Base-by-base conservation (phyloP, 37 sponge, comb jelly and placozoan species). In the Chondrosia reniformis region DNA sequence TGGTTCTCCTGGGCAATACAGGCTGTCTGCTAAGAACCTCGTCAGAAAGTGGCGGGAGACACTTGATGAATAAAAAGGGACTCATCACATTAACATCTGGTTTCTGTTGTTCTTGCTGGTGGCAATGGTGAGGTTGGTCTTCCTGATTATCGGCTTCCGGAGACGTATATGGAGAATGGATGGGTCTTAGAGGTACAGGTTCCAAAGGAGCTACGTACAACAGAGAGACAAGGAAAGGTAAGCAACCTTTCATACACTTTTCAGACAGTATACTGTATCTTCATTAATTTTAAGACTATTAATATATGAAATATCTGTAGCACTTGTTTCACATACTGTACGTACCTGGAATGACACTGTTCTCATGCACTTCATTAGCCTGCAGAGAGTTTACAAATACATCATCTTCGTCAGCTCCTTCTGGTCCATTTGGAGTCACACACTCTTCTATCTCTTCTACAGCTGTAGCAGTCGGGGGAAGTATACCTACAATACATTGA, bases 1-100 rank as follows among this genome's bases (percentile, higher is more conserved):
- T 80, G 27, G 97, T 93, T 54, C 80, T 81, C 33, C 90, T 75
- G 0, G 97, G 97, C 12, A 96, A 78, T 4, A 79, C 96, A 44
- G 95, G 95, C n/a, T 79, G 84, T 33, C 95, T 54, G 46, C 75
- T 78, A 15, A 28, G 24, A 1, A 90, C 33, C 25, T 90, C 88
- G 37, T 80, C 62, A n/a, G 86, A 63, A 37, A 94, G 85, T 0
- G 91, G 84, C n/a, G 95, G 95, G 1, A 94, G 80, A 49, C 81
- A 56, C 67, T 90, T 90, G 82, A 94, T 94, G 75, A 94, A 90
- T 21, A 45, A 79, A 45, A 76, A 90, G 1, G 72, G 72, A 40
- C 7, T 69, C 72, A 69, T 69, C n/a, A 34, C 24, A 25, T 2
- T 40, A 7, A 30, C 61, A 19, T 25, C 30, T 30, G 22, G 8